phyloP scores from a whole-genome alignment of 2,797 vertebrate genomes.

The Morelia viridis region DNA sequence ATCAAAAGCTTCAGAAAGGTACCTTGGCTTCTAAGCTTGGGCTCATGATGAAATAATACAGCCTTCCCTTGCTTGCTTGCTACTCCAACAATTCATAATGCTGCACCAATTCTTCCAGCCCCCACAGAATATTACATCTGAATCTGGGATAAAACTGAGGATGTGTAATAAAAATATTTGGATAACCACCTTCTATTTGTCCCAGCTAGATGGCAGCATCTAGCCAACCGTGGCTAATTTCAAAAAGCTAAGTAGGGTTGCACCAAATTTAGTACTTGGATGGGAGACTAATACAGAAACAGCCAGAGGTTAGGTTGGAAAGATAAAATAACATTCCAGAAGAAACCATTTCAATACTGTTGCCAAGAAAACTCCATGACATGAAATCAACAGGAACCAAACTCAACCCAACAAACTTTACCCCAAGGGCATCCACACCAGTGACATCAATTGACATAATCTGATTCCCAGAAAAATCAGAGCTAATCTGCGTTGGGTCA shows the following conservation, averaged over 20 bases:
- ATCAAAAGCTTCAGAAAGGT: constrained; percentile 22
- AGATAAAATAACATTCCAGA: background rate
- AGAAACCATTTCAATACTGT: background rate
- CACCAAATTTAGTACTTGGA: background rate
- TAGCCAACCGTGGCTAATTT: background rate
- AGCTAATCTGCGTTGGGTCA: background rate
- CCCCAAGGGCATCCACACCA: background rate
- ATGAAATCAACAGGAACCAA: background rate
- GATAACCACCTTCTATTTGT: background rate
- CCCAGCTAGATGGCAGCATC: background rate
- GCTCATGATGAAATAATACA: background rate
- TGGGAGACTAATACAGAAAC: background rate
- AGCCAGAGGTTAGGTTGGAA: background rate
- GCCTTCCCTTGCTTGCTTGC: background rate
- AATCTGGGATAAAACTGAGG: background rate
- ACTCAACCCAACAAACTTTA: background rate
- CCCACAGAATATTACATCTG: background rate
- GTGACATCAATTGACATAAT: background rate
- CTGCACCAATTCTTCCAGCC: background rate
- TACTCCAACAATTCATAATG: background rate
- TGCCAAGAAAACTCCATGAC: background rate
- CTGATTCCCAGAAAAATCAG: background rate
- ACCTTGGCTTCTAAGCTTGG: background rate
- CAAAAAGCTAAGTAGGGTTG: background rate
- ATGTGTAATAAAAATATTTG: background rate